Base-by-base conservation (phyloP, 2,113 vertebrate species). In the Nibea coibor region DNA sequence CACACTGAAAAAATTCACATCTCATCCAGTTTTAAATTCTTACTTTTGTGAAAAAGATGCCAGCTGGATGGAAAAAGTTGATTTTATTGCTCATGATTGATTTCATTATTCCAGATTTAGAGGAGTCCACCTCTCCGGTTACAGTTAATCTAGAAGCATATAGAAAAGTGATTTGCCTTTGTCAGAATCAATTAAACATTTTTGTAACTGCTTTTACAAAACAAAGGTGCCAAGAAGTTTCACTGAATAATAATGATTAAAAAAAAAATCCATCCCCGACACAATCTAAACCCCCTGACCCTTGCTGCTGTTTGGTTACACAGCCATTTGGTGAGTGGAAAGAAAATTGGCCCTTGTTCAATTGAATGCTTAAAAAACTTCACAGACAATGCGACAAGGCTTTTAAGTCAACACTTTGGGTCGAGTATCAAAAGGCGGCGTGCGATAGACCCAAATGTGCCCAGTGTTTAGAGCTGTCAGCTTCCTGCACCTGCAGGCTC, bases 401-500 rank as follows among this genome's bases (percentile, higher is more conserved):
- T 80, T 80, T 72, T 47, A 81, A 81, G 79, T 83, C 62, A 65
- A 56, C 61, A 53, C 72, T 61, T 81, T 65, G 70, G 63, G 72
- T 81, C 10, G 16, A 84, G 69, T 53, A 72, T 80, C 75, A 84
- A 83, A 87, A 74, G 71, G 71, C 20, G 16, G 53, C 28, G n/a
- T 85, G 85, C 56, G 57, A 76, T 28, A 20, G 57, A 72, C 66
- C 79, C 69, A 84, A 81, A 83, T 62, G 72, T 63, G 72, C 68
- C 68, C 62, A 45, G 67, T 53, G 77, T 84, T 61, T 68, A 84
- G 86, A 85, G 53, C 83, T 80, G 74, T 83, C 78, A 81, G 80
- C 83, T 90, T 88, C 85, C 84, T 93, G 87, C 91, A 93, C 87
- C 88, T 93, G 91, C 88, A 86, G 50, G 66, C 80, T 89, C 73